Base-by-base conservation (phyloP, 2,113 vertebrate genomes). In the Mixornis gularis region DNA sequence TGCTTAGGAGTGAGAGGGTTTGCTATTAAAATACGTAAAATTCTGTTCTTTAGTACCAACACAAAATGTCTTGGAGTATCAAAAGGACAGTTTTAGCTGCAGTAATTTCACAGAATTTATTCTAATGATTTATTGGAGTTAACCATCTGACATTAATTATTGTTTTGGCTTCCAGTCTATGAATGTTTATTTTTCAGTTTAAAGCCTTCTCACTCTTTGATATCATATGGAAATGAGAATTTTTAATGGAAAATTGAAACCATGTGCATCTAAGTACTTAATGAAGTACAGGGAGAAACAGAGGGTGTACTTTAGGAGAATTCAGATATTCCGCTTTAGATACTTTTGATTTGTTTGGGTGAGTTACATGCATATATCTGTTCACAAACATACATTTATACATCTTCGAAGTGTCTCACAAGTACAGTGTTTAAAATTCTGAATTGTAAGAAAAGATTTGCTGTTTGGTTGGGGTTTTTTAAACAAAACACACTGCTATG, bases 161-260 rank as follows among this genome's bases (percentile, higher is more conserved):
- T 97, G 97, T 97, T 98, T 98, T 98, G 98, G 98, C 98, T 98
- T 98, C 97, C 96, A 98, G 98, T 98, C 97, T 98, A 98, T 97
- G 97, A 98, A 98, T 98, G 98, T 98, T 98, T 98, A 97, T 98
- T 98, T 98, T 98, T 98, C 98, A 98, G 98, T 98, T 98, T 98
- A 98, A 98, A 98, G 98, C 97, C 96, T 98, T 98, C 97, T 95
- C 97, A 96, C 96, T 98, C 98, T 99, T 99, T 99, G 98, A 99
- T 98, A 99, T 98, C 98, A 98, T 98, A 98, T 98, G 98, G 98
- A 99, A 99, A 99, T 98, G 97, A 98, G 98, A 98, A 97, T 97
- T 98, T 98, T 98, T 97, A 98, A 98, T 97, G 97, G 97, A 97
- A 98, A 99, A 99, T 99, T 97, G 97, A 97, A 98, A 99, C 98